Conservation (phyloP, 2,888 invertebrate genomes). For the Megastigmus dorsalis region DNA sequence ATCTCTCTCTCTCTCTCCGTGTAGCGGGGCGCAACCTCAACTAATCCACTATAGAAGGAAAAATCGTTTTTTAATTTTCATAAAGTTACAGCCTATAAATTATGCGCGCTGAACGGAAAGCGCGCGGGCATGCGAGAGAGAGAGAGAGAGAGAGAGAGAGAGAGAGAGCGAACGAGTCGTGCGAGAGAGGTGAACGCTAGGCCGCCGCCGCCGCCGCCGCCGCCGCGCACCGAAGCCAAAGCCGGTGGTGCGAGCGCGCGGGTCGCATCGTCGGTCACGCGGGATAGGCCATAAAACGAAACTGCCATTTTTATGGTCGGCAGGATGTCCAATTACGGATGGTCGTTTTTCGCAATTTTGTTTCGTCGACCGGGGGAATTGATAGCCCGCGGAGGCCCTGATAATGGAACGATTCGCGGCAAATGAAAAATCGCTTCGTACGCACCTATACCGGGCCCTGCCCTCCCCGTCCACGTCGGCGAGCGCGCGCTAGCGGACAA, state of each 20-base stretch:
- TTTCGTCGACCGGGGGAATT: constrained; percentile 47
- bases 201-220: too few species aligned
- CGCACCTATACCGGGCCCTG: too few species aligned
- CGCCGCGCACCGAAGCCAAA: too few species aligned
- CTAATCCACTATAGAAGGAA: background rate
- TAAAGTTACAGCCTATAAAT: constrained; percentile 46
- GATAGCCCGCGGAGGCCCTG: constrained; percentile 42
- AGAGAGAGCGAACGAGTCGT: too few species aligned
- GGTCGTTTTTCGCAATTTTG: constrained; percentile 55
- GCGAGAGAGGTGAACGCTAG: too few species aligned
- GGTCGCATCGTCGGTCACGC: too few species aligned
- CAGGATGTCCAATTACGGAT: constrained; percentile 68
- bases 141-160: too few species aligned
- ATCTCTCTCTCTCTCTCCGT: too few species aligned
- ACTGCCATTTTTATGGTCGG: constrained; percentile 70
- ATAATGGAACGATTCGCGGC: constrained; percentile 50
- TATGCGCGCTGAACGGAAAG: constrained; percentile 32
- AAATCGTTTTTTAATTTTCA: constrained; percentile 37
- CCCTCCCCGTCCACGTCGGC: too few species aligned
- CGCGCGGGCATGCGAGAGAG: too few species aligned
- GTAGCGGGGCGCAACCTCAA: background rate
- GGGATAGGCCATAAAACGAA: constrained; percentile 71
- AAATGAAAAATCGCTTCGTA: constrained; percentile 46
- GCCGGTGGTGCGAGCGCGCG: background rate
- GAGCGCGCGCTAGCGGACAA: background rate